Conservation (phyloP, 1,140 invertebrate genomes). For the Drosophila yakuba region DNA sequence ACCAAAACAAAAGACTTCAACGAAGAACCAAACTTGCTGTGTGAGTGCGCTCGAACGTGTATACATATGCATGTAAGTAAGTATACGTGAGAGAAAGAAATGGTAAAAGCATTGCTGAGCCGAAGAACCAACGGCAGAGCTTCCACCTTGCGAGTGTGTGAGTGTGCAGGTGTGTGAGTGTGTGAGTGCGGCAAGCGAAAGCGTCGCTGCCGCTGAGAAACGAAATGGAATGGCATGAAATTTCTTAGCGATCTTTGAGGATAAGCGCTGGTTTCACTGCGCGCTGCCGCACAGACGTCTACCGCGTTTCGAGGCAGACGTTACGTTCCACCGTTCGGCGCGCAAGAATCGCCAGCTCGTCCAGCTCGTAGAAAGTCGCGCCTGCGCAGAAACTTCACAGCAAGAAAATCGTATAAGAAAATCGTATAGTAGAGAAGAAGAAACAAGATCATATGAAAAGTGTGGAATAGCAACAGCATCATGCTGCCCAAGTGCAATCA, state of each 20-base stretch:
- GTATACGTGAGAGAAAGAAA: slow-evolving; percentile 65
- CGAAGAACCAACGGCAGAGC: slow-evolving; percentile 29
- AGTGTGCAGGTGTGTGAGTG: slow-evolving; percentile 3
- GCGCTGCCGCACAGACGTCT: slow-evolving; percentile 82
- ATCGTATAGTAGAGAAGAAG: not conserved
- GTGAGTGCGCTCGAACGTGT: not conserved
- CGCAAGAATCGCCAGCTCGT: slow-evolving; percentile 63
- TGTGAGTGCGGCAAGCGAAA: slow-evolving; percentile 68
- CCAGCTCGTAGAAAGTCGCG: slow-evolving; percentile 32
- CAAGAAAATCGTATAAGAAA: not conserved
- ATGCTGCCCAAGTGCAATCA: slow-evolving; percentile 37
- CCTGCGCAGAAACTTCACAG: slow-evolving; percentile 10
- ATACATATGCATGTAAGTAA: not conserved
- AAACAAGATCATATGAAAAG: slow-evolving; percentile 16
- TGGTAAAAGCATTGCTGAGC: slow-evolving; percentile 65
- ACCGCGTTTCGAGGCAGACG: slow-evolving; percentile 80
- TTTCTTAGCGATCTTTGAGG: slow-evolving; percentile 82
- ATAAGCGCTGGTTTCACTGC: slow-evolving; percentile 81
- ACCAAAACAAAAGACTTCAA: slow-evolving; percentile 83
- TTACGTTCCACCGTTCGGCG: slow-evolving; percentile 75
- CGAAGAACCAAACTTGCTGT: slow-evolving; percentile 77
- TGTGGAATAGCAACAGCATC: slow-evolving; percentile 10
- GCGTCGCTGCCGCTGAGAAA: slow-evolving; percentile 65
- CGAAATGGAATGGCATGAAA: slow-evolving; percentile 82
- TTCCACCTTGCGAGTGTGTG: slow-evolving; percentile 9